Percentiles rank a stretch among this genome's conserved stretches.
phyloP scores from a whole-genome alignment of 2,888 invertebrate genomes.

The Encarsia formosa region DNA sequence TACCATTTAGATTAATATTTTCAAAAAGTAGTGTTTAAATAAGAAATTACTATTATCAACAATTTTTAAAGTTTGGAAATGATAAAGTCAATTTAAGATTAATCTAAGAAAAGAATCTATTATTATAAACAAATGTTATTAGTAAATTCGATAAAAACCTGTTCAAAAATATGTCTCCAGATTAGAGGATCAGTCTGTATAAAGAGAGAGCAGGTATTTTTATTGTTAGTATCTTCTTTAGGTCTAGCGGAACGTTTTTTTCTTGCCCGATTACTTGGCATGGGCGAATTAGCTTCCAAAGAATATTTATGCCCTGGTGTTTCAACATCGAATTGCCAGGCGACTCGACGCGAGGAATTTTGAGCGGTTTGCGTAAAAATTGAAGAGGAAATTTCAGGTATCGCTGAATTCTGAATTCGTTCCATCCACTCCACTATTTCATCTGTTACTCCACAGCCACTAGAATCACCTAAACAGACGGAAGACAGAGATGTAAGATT shows the following conservation, averaged over 20 bases:
- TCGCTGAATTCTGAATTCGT: conserved; percentile 69
- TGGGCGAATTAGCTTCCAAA: conserved; percentile 65
- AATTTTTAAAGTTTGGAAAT: too few relatives aligned
- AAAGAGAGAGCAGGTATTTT: conserved; percentile 90
- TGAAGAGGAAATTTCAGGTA: conserved; percentile 52
- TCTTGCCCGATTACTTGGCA: too few relatives aligned
- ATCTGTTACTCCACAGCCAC: conserved; percentile 85
- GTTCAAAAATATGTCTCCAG: conserved; percentile 88
- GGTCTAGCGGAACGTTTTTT: conserved; percentile 56
- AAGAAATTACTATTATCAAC: too few relatives aligned
- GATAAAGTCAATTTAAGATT: too few relatives aligned
- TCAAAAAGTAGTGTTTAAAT: too few relatives aligned
- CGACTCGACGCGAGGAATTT: conserved; percentile 32
- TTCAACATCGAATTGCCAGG: conserved; percentile 36
- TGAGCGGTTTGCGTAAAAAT: conserved; percentile 20
- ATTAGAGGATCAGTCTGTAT: conserved; percentile 98
- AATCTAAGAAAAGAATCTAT: too few relatives aligned
- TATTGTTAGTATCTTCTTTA: conserved; percentile 70
- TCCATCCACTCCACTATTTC: conserved; percentile 92
- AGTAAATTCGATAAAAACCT: too few relatives aligned
- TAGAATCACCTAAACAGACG: conserved; percentile 82
- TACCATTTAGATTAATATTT: too few relatives aligned
- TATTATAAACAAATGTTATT: too few relatives aligned
- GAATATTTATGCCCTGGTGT: conserved; percentile 71
- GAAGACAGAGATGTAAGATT: too few relatives aligned